These are phyloP conservation scores for Sinelater perroti DNA, from an alignment of 2,888 invertebrate species.

Conservation along the genomic window DNA sequence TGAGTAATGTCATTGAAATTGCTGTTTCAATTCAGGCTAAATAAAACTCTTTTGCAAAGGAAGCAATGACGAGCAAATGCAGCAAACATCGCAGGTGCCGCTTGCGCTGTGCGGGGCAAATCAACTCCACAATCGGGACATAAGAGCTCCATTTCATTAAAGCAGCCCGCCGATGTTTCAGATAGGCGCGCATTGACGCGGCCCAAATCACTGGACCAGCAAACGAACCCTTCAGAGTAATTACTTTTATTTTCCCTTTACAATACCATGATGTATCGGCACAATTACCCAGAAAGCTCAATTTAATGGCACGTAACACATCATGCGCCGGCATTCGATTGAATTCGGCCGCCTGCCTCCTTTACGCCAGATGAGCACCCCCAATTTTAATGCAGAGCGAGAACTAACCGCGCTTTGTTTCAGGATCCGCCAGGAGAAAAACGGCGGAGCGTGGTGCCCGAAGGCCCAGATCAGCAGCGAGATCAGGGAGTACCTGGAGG, in stretches of 20 bases:
- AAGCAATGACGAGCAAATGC: too few relatives aligned
- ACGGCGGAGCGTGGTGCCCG: conserved; percentile 95
- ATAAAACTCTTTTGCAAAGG: too few relatives aligned
- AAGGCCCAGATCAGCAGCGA: conserved; percentile 79
- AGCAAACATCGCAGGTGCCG: too few relatives aligned
- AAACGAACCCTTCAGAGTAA: conserved; percentile 41
- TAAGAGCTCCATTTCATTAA: conserved; percentile 38
- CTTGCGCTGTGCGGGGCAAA: too few relatives aligned
- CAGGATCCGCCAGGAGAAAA: conserved; percentile 85
- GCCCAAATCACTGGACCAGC: conserved; percentile 39
- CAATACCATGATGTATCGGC: conserved; percentile 51
- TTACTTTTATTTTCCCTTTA: conserved; percentile 45
- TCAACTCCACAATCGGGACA: conserved; percentile 22
- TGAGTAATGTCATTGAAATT: too few relatives aligned
- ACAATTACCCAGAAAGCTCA: conserved; percentile 54
- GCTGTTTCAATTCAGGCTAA: too few relatives aligned
- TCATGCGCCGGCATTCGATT: conserved; percentile 50
- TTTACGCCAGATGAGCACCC: conserved; percentile 34
- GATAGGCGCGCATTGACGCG: conserved; percentile 34
- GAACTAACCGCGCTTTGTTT: conserved; percentile 3
- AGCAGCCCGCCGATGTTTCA: conserved; percentile 29
- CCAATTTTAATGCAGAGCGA: conserved; percentile 28
- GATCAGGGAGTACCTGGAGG: conserved; percentile 83
- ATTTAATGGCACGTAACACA: conserved; percentile 55
- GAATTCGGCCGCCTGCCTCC: conserved; percentile 42